Conservation (phyloP, 1,140 invertebrate genomes). For the Plodia interpunctella region DNA sequence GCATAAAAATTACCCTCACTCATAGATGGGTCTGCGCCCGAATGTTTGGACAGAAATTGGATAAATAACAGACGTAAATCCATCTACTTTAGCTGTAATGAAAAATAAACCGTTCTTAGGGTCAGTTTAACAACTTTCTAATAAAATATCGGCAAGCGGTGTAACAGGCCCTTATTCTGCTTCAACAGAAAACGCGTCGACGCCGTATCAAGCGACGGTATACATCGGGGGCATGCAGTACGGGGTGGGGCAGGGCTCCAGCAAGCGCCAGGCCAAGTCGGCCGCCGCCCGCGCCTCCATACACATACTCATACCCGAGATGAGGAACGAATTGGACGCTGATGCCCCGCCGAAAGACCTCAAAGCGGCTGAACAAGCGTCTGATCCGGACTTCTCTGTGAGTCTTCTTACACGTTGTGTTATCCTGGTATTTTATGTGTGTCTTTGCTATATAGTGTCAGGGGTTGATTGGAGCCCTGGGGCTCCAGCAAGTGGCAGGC, state of each 20-base stretch:
- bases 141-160: too few relatives aligned
- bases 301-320: constrained; percentile 95
- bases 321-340: constrained; percentile 82
- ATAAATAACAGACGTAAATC: too few relatives aligned
- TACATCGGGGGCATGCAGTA: constrained; percentile 95
- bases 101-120: too few relatives aligned
- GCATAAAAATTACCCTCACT: too few relatives aligned
- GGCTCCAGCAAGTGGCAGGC: too few relatives aligned
- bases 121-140: too few relatives aligned
- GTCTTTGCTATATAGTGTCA: neutral
- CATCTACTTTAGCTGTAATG: too few relatives aligned
- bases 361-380: constrained; percentile 51
- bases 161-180: too few relatives aligned
- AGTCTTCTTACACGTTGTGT: constrained; percentile 26
- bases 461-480: too few relatives aligned
- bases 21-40: too few relatives aligned
- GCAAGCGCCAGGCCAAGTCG: constrained; percentile 96
- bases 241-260: constrained; percentile 93
- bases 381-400: constrained; percentile 81
- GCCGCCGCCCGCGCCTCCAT: constrained; percentile 93
- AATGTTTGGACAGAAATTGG: too few relatives aligned
- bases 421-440: neutral
- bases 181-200: constrained; percentile 89
- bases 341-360: constrained; percentile 40
- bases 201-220: constrained; percentile 95